Conservation (phyloP, 2,113 vertebrate genomes). For the Rutilus rutilus region DNA sequence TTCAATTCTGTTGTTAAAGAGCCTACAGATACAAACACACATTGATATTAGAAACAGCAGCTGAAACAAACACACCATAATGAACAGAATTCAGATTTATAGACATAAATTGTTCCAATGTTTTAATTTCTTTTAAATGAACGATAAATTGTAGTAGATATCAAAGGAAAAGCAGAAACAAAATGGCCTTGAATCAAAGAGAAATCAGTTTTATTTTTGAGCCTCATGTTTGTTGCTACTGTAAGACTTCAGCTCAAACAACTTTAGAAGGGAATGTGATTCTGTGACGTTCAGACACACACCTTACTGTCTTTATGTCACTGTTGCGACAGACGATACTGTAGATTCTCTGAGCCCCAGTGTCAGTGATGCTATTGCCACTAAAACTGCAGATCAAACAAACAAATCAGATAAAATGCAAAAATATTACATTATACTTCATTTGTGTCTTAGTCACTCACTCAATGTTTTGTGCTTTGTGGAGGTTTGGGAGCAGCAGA, state of each 20-base stretch:
- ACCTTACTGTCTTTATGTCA: conserved; percentile 53
- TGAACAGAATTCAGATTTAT: not conserved
- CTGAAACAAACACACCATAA: not conserved
- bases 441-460: conserved; percentile 40
- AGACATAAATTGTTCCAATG: not conserved
- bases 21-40: conserved; percentile 25
- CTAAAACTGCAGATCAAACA: conserved; percentile 51
- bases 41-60: not conserved
- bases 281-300: conserved; percentile 6
- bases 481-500: conserved; percentile 53
- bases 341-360: conserved; percentile 37
- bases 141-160: too few relatives aligned
- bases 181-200: not conserved
- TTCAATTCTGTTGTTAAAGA: conserved; percentile 50
- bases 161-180: not conserved
- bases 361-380: conserved; percentile 57
- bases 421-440: not conserved
- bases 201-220: not conserved
- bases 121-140: not conserved
- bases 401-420: not conserved
- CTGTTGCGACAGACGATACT: conserved; percentile 1
- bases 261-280: not conserved
- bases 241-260: not conserved
- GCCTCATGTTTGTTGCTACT: too few relatives aligned
- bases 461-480: conserved; percentile 56